phyloP scores from a whole-genome alignment of 2,113 vertebrate genomes.

The Lasiurus borealis region DNA sequence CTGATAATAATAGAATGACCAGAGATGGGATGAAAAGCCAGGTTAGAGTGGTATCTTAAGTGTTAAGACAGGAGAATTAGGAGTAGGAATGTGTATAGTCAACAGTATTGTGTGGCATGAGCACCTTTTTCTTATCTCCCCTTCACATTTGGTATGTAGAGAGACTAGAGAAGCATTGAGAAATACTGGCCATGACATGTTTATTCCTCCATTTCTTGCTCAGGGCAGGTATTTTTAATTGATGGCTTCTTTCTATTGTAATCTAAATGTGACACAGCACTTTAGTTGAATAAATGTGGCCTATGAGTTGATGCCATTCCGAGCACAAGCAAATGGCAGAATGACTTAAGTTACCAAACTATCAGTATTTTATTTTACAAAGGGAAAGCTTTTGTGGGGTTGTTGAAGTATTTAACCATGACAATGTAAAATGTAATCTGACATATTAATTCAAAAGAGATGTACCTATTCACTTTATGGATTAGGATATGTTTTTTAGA shows the following conservation, averaged over 20 bases:
- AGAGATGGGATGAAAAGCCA: conserved; percentile 35
- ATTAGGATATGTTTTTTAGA: background rate
- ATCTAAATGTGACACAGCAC: background rate
- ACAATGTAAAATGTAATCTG: background rate
- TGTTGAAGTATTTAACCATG: conserved; percentile 57
- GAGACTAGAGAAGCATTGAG: background rate
- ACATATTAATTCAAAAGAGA: conserved; percentile 24
- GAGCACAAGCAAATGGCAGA: background rate
- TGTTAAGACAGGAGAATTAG: background rate
- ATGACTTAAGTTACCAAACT: background rate
- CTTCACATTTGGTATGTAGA: background rate
- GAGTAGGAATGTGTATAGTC: background rate
- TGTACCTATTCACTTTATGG: background rate
- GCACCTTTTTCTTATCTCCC: background rate
- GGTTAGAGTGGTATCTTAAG: background rate
- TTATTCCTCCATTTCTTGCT: background rate
- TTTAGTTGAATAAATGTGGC: conserved; percentile 2
- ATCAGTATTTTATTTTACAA: background rate
- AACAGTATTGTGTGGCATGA: background rate
- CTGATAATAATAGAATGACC: background rate
- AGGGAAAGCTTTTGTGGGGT: background rate
- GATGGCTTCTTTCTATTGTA: conserved; percentile 9
- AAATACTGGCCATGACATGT: background rate
- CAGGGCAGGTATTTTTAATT: background rate
- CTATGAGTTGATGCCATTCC: background rate